A percentile compares a stretch with the other conserved stretches of the same genome.
These are phyloP conservation scores for Pectinophora gossypiella DNA, from an alignment of 1,140 invertebrate species.

Conservation along the genomic window DNA sequence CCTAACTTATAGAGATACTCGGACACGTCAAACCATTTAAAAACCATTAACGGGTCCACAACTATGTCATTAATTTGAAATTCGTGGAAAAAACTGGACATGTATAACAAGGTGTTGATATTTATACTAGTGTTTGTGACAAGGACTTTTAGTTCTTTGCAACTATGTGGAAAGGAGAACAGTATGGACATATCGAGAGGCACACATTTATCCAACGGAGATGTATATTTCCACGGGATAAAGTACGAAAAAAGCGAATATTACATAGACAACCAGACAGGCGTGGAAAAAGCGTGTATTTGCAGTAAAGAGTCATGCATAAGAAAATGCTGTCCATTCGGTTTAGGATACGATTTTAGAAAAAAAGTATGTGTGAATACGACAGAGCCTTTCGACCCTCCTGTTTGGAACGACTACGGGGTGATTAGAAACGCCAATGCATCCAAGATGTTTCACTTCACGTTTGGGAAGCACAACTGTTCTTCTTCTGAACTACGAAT, in stretches of 20 bases:
- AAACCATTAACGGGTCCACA: too few species aligned
- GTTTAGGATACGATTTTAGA: slow-evolving; percentile 15
- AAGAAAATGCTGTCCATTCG: slow-evolving; percentile 38
- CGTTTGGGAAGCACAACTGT: slow-evolving; percentile 24
- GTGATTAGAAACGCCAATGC: slow-evolving; percentile 15
- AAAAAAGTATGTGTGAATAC: slow-evolving; percentile 21
- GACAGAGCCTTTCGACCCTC: slow-evolving; percentile 21
- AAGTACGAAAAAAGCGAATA: slow-evolving; percentile 30
- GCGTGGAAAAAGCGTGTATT: slow-evolving; percentile 25
- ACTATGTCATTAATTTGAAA: slow-evolving; percentile 1
- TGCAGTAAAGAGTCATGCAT: slow-evolving; percentile 30
- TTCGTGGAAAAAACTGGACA: neutral
- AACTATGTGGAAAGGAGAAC: slow-evolving; percentile 15
- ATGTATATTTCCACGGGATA: slow-evolving; percentile 21
- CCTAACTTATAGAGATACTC: too few species aligned
- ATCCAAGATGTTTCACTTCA: slow-evolving; percentile 26
- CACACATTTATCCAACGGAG: slow-evolving; percentile 16
- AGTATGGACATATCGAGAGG: slow-evolving; percentile 34
- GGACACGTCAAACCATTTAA: too few species aligned
- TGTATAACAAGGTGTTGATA: neutral
- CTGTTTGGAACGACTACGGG: slow-evolving; percentile 25
- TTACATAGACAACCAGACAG: slow-evolving; percentile 20
- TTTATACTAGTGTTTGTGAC: neutral
- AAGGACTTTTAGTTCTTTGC: slow-evolving; percentile 5
- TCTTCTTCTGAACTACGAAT: slow-evolving; percentile 10